Evolutionary conservation across 2,113 vertebrate genomes (phyloP).

Genomic region (Aptenodytes forsteri): DNA sequence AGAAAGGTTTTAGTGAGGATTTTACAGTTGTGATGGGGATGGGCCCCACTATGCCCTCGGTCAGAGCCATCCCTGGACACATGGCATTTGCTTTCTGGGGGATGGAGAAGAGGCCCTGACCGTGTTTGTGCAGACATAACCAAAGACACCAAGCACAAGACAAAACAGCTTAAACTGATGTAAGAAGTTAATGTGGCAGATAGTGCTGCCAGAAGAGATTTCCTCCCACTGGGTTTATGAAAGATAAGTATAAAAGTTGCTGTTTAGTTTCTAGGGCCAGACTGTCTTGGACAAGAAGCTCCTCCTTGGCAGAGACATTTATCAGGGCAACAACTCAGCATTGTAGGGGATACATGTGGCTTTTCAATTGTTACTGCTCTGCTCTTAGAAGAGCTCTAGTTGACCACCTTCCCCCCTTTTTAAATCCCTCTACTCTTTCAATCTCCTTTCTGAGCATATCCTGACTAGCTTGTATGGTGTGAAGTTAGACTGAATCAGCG

Average conservation of each 20-base stretch:
- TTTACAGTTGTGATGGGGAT: background rate
- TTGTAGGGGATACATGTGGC: background rate
- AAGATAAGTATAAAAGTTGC: background rate
- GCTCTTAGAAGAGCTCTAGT: background rate
- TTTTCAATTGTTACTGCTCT: background rate
- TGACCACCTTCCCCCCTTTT: background rate
- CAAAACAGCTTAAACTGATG: background rate
- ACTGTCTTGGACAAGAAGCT: background rate
- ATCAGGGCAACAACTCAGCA: background rate
- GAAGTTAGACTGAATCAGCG: background rate
- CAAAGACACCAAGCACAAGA: background rate
- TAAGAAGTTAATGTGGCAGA: background rate
- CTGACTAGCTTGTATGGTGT: background rate
- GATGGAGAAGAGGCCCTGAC: background rate
- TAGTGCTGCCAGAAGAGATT: background rate
- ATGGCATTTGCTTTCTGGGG: accelerated
- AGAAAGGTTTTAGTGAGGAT: background rate
- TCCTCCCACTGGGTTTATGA: background rate
- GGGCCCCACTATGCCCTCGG: background rate
- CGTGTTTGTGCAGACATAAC: background rate
- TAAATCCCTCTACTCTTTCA: background rate
- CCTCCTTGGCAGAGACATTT: background rate
- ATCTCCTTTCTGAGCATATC: background rate
- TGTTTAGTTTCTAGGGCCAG: background rate
- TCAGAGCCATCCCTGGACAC: background rate